Evolutionary conservation across 2,888 invertebrate genomes (phyloP).

Genomic region (Drosophila maculinotata): DNA sequence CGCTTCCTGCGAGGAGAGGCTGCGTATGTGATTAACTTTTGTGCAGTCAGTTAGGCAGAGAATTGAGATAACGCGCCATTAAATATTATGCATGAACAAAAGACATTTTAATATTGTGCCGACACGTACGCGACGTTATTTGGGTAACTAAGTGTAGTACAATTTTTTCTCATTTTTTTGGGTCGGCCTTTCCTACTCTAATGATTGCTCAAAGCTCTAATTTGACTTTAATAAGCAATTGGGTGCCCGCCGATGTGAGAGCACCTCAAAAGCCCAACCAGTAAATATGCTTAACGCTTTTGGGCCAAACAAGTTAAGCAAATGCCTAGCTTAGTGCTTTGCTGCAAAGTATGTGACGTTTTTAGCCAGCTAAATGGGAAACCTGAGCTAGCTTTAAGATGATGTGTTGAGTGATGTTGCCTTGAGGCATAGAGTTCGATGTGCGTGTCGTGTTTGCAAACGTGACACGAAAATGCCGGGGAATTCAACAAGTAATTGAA

Average conservation of each 20-base stretch:
- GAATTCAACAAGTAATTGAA: too few species aligned
- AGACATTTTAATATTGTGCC: constrained; percentile 58
- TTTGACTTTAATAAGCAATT: constrained; percentile 74
- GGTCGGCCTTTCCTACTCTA: constrained; percentile 11
- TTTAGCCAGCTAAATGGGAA: constrained; percentile 6
- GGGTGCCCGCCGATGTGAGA: constrained; percentile 47
- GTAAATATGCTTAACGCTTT: constrained; percentile 13
- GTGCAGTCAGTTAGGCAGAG: constrained; percentile 71
- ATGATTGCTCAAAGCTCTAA: constrained; percentile 64
- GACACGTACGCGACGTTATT: constrained; percentile 28
- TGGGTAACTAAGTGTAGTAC: constrained; percentile 25
- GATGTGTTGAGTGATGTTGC: not conserved
- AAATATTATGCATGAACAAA: constrained; percentile 68
- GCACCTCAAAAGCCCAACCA: constrained; percentile 7
- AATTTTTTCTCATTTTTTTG: not conserved
- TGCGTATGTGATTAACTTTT: constrained; percentile 71
- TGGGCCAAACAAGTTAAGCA: constrained; percentile 9
- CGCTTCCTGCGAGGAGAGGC: constrained; percentile 7
- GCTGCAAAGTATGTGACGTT: constrained; percentile 33
- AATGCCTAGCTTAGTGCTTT: constrained; percentile 8
- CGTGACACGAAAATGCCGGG: not conserved
- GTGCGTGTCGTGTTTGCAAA: not conserved
- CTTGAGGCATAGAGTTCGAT: not conserved
- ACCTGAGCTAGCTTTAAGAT: constrained; percentile 1
- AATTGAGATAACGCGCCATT: constrained; percentile 71